Conservation (phyloP, 2,113 vertebrate genomes). For the Daboia siamensis region DNA sequence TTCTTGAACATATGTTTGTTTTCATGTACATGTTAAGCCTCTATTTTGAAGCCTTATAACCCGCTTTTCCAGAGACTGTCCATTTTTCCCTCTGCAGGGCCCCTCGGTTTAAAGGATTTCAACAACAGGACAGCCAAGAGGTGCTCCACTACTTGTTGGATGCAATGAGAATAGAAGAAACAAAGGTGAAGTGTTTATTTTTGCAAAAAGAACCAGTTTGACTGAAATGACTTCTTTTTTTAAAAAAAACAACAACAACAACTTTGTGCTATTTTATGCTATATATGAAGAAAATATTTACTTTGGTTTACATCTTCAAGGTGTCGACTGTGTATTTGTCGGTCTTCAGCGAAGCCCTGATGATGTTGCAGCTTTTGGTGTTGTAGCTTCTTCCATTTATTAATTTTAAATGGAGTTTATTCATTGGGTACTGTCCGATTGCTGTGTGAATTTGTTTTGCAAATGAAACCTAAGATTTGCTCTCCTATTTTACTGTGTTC, state of each 20-base stretch:
- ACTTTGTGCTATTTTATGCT: background rate
- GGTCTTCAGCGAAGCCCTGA: background rate
- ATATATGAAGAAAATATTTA: background rate
- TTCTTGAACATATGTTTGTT: background rate
- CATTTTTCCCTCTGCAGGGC: constrained; percentile 70
- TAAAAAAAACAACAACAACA: background rate
- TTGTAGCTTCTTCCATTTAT: background rate
- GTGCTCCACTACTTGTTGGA: constrained; percentile 94
- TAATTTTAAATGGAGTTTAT: background rate
- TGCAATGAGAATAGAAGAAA: constrained; percentile 93
- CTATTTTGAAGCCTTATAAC: background rate
- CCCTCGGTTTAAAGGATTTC: constrained; percentile 95
- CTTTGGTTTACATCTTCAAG: background rate
- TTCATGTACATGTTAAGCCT: background rate
- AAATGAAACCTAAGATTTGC: background rate
- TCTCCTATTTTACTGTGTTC: background rate
- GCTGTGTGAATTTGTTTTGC: background rate
- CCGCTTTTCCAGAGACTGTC: background rate
- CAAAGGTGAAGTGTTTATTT: constrained; percentile 77
- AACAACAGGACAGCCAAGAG: constrained; percentile 98
- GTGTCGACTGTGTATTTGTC: background rate
- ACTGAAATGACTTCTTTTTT: background rate
- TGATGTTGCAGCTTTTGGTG: background rate
- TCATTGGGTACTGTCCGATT: background rate
- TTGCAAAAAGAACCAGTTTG: background rate